These are phyloP conservation scores for Spilarctia lutea DNA, from an alignment of 2,888 invertebrate species.

Conservation along the genomic window DNA sequence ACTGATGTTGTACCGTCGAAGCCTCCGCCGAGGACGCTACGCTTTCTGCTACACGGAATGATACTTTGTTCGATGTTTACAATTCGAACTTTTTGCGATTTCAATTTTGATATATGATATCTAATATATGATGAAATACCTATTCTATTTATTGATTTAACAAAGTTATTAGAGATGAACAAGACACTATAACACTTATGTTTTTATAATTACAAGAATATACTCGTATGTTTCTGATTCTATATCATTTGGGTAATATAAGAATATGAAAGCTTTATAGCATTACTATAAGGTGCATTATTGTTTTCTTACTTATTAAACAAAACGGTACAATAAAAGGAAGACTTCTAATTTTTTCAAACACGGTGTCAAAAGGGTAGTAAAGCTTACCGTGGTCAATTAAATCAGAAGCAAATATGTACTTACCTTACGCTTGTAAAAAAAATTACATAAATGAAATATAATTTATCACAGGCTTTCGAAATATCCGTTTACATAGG, in stretches of 20 bases:
- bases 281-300: too few species aligned
- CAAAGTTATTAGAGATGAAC: background rate
- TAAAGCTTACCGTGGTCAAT: background rate
- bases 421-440: too few species aligned
- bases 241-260: background rate
- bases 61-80: constrained; percentile 33
- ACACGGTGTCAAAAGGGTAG: background rate
- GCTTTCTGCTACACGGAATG: constrained; percentile 44
- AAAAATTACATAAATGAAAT: background rate
- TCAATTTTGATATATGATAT: background rate
- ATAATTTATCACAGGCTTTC: background rate
- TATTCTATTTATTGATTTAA: background rate
- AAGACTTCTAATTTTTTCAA: too few species aligned
- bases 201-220: background rate
- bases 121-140: background rate
- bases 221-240: background rate
- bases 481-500: background rate
- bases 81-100: constrained; percentile 1
- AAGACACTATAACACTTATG: background rate
- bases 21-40: constrained; percentile 75
- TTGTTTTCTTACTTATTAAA: too few species aligned
- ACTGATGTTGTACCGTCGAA: constrained; percentile 83
- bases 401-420: background rate
- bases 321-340: too few species aligned
- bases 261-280: background rate